Base-by-base conservation (phyloP, 2,113 vertebrate species). In the Cacatua alba region DNA sequence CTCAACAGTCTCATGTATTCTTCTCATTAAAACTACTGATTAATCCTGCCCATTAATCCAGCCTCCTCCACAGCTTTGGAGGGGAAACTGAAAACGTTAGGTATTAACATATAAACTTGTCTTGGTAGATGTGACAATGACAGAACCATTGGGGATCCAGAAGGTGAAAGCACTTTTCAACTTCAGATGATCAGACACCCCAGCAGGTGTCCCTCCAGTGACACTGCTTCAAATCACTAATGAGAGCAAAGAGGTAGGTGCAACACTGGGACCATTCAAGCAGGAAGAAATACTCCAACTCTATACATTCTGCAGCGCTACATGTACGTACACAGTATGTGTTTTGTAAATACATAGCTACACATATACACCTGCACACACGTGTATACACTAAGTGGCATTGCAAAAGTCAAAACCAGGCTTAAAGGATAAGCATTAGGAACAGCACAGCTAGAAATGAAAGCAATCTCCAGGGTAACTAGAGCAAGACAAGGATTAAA, bases 401-500 rank as follows among this genome's bases (percentile, higher is more conserved):
- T 0, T 29, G 82, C 55, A 78, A 25, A 92, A 92, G 68, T 52
- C 77, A 93, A 78, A 85, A 82, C 78, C 68, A 74, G 60, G 52
- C 80, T 94, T 79, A 71, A 83, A 64, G 79, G 67, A 91, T 57
- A 71, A 88, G 88, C 43, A 33, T 57, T 35, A 79, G 82, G 37
- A 92, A 49, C 1, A 90, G 88, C 62, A 75, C 24, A 64, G 93
- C 51, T 35, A 81, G 91, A 77, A 80, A 84, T 67, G 55, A 93
- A 94, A 95, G 72, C 43, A 68, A 68, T 90, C 86, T 86, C 72
- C 77, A 84, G 39, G 62, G 60, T 75, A 93, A 93, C 57, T 64
- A 90, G 49, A 80, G 76, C 60, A 93, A 93, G 90, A 92, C 86
- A 92, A 95, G 57, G 74, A 90, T 81, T 95, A 83, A 87, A 86